Evolutionary conservation across 37 sponge, comb jelly and placozoan genomes (phyloP).

Genomic region (Mnemiopsis leidyi): DNA sequence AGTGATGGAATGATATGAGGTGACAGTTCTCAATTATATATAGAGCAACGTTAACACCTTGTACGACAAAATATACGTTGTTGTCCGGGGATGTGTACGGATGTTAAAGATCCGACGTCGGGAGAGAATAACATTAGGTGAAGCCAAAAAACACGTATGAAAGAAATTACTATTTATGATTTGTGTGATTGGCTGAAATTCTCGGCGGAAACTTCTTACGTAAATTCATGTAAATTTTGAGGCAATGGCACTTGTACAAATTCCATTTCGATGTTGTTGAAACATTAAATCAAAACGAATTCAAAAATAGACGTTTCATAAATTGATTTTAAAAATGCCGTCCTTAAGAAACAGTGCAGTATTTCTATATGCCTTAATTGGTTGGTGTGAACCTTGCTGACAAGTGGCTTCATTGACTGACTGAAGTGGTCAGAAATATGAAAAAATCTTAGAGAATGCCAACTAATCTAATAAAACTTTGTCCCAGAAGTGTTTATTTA

Average conservation of each 20-base stretch:
- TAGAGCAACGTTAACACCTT: background rate
- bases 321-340: background rate
- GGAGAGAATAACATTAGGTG: background rate
- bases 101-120: background rate
- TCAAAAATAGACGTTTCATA: too few relatives aligned
- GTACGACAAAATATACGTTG: background rate
- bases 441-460: background rate
- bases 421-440: background rate
- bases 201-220: background rate
- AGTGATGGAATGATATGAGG: background rate
- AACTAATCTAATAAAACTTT: background rate
- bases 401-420: background rate
- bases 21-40: background rate
- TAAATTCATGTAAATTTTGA: background rate
- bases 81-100: background rate
- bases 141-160: background rate
- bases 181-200: too few relatives aligned
- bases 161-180: background rate
- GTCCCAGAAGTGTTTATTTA: background rate
- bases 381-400: background rate
- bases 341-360: background rate
- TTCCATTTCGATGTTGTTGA: too few relatives aligned
- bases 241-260: background rate
- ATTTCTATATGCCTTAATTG: background rate
- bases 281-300: too few relatives aligned